Percentiles rank a stretch among this genome's conserved stretches.
Conservation (phyloP, 2,113 vertebrate species). For the Xenopus borealis region DNA sequence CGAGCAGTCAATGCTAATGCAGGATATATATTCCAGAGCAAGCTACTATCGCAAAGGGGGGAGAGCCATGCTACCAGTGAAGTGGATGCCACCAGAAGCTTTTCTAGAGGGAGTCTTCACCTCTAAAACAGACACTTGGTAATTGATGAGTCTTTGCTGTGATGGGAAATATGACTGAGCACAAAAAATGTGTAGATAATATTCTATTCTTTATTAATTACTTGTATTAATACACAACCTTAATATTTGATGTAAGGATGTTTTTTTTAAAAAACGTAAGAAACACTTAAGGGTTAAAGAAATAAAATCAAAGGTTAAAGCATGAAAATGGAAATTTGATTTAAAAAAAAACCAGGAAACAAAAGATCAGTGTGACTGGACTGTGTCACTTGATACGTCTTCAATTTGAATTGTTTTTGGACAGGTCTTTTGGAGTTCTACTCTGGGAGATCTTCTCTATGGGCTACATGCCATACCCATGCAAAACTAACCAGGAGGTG, state of each 20-base stretch:
- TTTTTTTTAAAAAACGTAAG: no score
- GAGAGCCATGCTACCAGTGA: slow-evolving; percentile 83
- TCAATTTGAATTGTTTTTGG: slow-evolving; percentile 8
- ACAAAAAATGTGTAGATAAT: no score
- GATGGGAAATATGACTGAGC: no score
- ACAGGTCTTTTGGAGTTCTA: slow-evolving; percentile 91
- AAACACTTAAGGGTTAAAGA: no score
- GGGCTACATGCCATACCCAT: slow-evolving; percentile 90
- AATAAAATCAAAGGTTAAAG: no score
- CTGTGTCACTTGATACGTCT: no score
- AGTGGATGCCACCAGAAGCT: slow-evolving; percentile 91
- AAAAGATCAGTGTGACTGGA: no score
- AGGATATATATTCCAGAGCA: slow-evolving; percentile 64
- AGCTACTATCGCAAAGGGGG: slow-evolving; percentile 89
- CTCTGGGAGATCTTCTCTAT: slow-evolving; percentile 92
- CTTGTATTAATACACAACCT: no score
- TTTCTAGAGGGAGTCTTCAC: slow-evolving; percentile 92
- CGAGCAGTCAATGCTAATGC: background rate
- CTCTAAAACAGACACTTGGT: slow-evolving; percentile 93
- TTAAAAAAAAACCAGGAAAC: no score
- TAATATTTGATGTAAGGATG: no score
- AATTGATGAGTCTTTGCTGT: slow-evolving; percentile 39
- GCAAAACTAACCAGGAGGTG: slow-evolving; percentile 87
- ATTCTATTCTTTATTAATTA: no score
- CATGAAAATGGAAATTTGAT: no score